A percentile compares a stretch with the other conserved stretches of the same genome.
phyloP scores from a whole-genome alignment of 2,797 vertebrate species.

The Picus viridis region DNA sequence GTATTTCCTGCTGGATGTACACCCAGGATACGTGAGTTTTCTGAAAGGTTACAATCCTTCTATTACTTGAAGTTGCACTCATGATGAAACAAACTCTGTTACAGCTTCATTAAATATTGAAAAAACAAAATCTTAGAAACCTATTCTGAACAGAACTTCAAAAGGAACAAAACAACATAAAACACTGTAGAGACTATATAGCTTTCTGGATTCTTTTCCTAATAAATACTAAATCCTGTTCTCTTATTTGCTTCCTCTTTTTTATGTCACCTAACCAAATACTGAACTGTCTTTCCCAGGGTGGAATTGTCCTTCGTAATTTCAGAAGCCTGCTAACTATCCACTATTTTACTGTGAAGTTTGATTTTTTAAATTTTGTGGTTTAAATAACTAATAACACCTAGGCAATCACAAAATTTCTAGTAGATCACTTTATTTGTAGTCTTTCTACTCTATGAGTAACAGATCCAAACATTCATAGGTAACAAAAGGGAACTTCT shows the following conservation, averaged over 20 bases:
- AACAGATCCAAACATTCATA: background rate
- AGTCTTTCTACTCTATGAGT: background rate
- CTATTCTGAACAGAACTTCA: background rate
- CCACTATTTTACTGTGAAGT: background rate
- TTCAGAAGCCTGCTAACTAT: background rate
- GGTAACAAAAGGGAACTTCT: background rate
- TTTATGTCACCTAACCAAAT: background rate
- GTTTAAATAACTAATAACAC: background rate
- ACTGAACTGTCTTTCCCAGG: background rate
- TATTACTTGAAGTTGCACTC: background rate
- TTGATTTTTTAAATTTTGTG: background rate
- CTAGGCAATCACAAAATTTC: background rate
- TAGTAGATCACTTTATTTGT: background rate
- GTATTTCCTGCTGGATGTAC: background rate
- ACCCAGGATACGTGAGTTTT: background rate
- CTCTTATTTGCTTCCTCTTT: rapidly evolving
- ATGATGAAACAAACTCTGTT: background rate
- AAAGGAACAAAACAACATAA: background rate
- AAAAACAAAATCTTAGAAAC: background rate
- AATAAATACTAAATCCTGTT: background rate
- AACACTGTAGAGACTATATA: background rate
- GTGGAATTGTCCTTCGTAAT: background rate
- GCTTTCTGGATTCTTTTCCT: background rate
- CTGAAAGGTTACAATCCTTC: background rate
- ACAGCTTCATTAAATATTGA: background rate